Base-by-base conservation (phyloP, 1,140 invertebrate genomes). In the Drosophila serrata region DNA sequence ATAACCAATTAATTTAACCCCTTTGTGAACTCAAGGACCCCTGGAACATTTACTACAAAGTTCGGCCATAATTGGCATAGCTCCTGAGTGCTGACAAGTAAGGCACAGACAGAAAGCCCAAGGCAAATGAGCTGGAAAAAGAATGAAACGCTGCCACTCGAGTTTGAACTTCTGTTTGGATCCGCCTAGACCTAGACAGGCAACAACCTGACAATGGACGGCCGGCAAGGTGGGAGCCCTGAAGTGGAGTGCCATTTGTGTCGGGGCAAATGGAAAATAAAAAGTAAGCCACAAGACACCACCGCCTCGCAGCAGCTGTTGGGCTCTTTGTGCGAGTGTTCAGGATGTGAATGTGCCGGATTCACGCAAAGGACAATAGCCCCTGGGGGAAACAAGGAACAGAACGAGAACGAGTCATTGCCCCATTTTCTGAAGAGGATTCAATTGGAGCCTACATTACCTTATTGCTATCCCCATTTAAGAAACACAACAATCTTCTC, bases 191-290 rank as follows among this genome's bases (percentile, higher is more conserved):
- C 81, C 78, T 90, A 64, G 61, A 64, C 61, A 84, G 80, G 80
- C 84, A 87, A 87, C 84, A 90, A 87, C 84, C 84, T 88, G 73
- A 88, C 82, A 86, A 86, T 88, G 84, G 45, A 62, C 45, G 57
- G 42, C 59, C 39, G 59, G 51, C 59, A 62, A 72, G 49, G 61
- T 58, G 46, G 48, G 40, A 43, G 24, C 46, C 49, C 35, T 42
- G 22, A 72, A 59, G 65, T 59, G 69, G 67, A 72, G 53, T 59
- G 39, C 31, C 46, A 76, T 79, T 64, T 43, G 61, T 15, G 61
- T 22, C 56, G 61, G 43, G 27, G 35, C 67, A 80, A 82, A 70
- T 75, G 62, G 24, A 40, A 64, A 68, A 72, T 60, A 60, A 70
- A 84, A 85, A 74, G 61, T 85, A 86, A 86, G 61, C 79, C 75